Evolutionary conservation across 2,888 invertebrate genomes (phyloP), one percentile per base, ranked within the genome.

Genomic region (Entomobrya multifasciata): DNA sequence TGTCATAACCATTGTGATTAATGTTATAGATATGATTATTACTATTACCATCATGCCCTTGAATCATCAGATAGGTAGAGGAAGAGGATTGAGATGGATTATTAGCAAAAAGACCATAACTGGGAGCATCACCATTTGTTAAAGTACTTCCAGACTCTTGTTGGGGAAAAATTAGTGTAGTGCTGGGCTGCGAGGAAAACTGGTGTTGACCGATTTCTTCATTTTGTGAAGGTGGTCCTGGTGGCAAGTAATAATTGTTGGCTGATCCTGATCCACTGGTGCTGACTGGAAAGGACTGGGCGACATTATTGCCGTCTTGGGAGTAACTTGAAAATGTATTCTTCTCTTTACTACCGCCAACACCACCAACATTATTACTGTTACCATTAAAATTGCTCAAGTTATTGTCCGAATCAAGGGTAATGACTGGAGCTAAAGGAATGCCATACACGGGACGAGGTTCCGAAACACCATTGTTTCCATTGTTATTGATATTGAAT

Each of bases 361-460:
- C 52, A 20, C 72, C 57, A 60, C 8, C 57, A 20, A 17, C 44
- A 30, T 47, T 17, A 78, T 60, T 36, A 47, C 44, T 44, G 67
- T 67, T 30, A 17, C 44, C 22, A 60, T 78, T 81, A 49, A 67
- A 41, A 60, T 65, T 79, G 79, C 47, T 52, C n/a, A 88, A 60
- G 49, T 84, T 62, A 27, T 88, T 80, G 52, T 86, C 83, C 25
- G 89, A 88, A 22, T 89, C 89, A 25, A 88, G 87, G 20, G 88
- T 86, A 22, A 90, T 86, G 27, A 87, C 90, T n/a, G 91, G 91
- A 20, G 90, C 91, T 4, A 90, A 80, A 30, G 91, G 91, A 17
- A 90, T 78, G 2, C 91, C 91, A 57, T 91, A 91, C 41, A 90
- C 49, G 4, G 91, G 89, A 52, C 87, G 86, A 36, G 90, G 90